A percentile compares a stretch with the other conserved stretches of the same genome.
These are phyloP conservation scores for Siphonodentalium dalli DNA, from an alignment of 2,888 invertebrate genomes.

Conservation along the genomic window DNA sequence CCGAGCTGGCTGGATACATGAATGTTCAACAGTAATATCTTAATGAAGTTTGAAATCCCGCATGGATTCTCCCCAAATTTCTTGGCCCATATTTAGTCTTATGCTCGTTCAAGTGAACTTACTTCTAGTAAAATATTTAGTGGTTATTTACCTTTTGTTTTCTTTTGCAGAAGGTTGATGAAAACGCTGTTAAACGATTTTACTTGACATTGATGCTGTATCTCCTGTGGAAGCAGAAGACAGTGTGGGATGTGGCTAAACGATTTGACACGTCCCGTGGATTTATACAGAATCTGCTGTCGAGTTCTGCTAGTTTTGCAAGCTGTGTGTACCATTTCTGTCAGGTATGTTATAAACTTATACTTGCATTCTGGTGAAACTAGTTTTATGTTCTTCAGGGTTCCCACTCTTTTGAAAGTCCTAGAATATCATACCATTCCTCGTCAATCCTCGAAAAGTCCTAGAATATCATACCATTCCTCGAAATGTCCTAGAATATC, in stretches of 20 bases:
- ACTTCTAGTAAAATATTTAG: background rate
- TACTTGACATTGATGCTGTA: conserved; percentile 86
- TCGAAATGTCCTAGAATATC: no score
- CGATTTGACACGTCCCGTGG: conserved; percentile 81
- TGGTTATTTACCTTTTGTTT: conserved; percentile 10
- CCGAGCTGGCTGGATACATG: no score
- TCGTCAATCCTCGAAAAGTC: no score
- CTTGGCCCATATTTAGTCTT: no score
- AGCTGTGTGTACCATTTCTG: conserved; percentile 81
- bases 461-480: no score
- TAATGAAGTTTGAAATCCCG: no score
- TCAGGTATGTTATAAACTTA: conserved; percentile 68
- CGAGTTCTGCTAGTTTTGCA: conserved; percentile 76
- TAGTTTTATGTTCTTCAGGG: background rate
- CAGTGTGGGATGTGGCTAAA: conserved; percentile 70
- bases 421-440: no score
- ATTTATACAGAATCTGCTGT: conserved; percentile 78
- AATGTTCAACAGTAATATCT: no score
- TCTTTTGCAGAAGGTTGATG: conserved; percentile 41
- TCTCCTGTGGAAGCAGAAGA: conserved; percentile 70
- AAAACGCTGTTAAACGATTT: conserved; percentile 76
- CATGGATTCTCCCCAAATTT: no score
- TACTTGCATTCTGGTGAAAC: background rate
- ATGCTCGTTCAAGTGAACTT: no score
- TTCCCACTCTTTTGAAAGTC: background rate